Conservation (phyloP, 2,797 vertebrate genomes). For the Champsocephalus gunnari region DNA sequence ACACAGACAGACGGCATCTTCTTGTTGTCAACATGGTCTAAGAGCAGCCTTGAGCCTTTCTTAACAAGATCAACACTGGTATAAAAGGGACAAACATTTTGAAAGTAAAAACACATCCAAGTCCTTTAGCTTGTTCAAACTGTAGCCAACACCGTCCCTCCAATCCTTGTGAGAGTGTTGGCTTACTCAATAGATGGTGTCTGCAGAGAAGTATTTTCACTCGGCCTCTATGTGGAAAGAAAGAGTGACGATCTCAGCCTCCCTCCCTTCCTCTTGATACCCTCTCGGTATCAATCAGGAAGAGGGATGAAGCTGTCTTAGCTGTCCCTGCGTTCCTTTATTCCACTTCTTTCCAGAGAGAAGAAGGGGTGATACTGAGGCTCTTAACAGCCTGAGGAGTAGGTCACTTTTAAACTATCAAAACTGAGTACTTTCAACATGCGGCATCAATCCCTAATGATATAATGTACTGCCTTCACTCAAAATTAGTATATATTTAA, state of each 20-base stretch:
- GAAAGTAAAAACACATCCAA: conserved; percentile 30
- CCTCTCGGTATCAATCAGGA: conserved; percentile 63
- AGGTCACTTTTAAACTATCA: conserved; percentile 38
- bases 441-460: neutral
- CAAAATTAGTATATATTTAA: neutral
- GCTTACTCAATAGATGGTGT: conserved; percentile 41
- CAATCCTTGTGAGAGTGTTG: conserved; percentile 23
- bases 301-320: conserved; percentile 66
- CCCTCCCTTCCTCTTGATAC: conserved; percentile 43
- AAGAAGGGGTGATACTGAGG: conserved; percentile 54
- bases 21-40: conserved; percentile 43
- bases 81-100: conserved; percentile 40
- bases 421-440: neutral
- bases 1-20: conserved; percentile 34
- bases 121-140: conserved; percentile 17
- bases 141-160: conserved; percentile 26
- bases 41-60: conserved; percentile 45
- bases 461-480: neutral
- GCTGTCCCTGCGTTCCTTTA: conserved; percentile 45
- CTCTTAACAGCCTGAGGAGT: conserved; percentile 34
- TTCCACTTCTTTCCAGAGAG: conserved; percentile 47
- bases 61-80: conserved; percentile 47
- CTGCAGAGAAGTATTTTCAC: conserved; percentile 37
- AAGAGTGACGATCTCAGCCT: conserved; percentile 32
- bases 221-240: conserved; percentile 32